These are phyloP conservation scores for Drosophila serrata DNA, from an alignment of 1,140 invertebrate genomes.

Conservation along the genomic window DNA sequence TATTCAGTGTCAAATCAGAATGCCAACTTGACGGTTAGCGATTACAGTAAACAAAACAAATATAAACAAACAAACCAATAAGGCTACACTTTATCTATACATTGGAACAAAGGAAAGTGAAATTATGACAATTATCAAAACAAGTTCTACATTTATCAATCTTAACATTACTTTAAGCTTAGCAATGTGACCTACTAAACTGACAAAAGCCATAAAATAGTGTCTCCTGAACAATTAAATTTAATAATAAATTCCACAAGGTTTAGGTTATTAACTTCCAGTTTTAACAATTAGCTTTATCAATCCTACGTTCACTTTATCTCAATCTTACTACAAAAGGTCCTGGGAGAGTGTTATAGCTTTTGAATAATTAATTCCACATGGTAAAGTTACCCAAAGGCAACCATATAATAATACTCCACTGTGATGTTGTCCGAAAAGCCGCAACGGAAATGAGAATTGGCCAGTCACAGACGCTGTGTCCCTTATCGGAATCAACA, in stretches of 20 bases:
- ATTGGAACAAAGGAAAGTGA: too few relatives aligned
- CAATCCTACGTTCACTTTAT: background rate
- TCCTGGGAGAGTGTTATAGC: background rate
- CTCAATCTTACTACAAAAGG: background rate
- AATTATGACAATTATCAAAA: background rate
- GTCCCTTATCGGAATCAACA: constrained; percentile 18
- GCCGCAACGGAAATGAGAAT: constrained; percentile 61
- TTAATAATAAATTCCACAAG: background rate
- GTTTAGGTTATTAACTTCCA: background rate
- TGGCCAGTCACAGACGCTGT: constrained; percentile 20
- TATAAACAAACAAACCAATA: background rate
- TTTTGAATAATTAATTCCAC: constrained; percentile 1
- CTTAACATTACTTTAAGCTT: too few relatives aligned
- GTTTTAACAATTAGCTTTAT: background rate
- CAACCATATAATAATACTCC: background rate
- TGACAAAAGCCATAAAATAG: background rate
- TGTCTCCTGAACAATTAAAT: background rate
- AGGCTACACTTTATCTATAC: background rate
- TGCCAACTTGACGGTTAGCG: background rate
- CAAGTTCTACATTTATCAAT: too few relatives aligned
- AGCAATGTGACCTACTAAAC: background rate
- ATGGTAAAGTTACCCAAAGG: background rate
- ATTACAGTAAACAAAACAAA: too few relatives aligned
- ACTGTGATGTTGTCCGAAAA: constrained; percentile 2
- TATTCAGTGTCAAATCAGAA: constrained; percentile 21